Conservation (phyloP, 1,140 invertebrate genomes). For the Mycetomoellerius zeteki region DNA sequence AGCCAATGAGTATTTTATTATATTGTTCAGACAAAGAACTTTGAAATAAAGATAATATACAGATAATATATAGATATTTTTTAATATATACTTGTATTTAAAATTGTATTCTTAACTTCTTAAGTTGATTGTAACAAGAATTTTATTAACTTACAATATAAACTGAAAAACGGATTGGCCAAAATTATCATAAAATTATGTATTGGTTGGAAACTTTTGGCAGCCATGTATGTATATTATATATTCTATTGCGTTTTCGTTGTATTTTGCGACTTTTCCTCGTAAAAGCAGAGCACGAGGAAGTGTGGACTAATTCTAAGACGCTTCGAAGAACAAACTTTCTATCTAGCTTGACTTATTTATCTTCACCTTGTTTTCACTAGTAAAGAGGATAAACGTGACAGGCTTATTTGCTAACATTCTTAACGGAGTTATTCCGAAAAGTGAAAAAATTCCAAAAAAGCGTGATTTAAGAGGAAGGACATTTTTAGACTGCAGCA, state of each 20-base stretch:
- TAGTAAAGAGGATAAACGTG: conserved; percentile 25
- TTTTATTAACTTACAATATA: too few relatives aligned
- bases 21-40: too few relatives aligned
- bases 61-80: too few relatives aligned
- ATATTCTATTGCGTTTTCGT: background rate
- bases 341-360: conserved; percentile 48
- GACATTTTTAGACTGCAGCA: background rate
- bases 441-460: background rate
- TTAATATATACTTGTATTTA: too few relatives aligned
- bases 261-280: conserved; percentile 7
- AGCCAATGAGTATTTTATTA: too few relatives aligned
- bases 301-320: conserved; percentile 26
- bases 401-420: background rate
- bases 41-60: too few relatives aligned
- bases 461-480: background rate
- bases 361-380: conserved; percentile 30
- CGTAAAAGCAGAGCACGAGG: conserved; percentile 16
- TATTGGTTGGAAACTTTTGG: too few relatives aligned
- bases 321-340: conserved; percentile 23
- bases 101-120: too few relatives aligned
- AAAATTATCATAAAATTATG: too few relatives aligned
- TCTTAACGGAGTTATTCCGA: conserved; percentile 7
- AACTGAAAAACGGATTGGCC: too few relatives aligned
- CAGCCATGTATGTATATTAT: background rate
- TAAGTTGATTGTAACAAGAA: too few relatives aligned